Evolutionary conservation across 2,113 vertebrate genomes (phyloP).

Genomic region (Origma solitaria): DNA sequence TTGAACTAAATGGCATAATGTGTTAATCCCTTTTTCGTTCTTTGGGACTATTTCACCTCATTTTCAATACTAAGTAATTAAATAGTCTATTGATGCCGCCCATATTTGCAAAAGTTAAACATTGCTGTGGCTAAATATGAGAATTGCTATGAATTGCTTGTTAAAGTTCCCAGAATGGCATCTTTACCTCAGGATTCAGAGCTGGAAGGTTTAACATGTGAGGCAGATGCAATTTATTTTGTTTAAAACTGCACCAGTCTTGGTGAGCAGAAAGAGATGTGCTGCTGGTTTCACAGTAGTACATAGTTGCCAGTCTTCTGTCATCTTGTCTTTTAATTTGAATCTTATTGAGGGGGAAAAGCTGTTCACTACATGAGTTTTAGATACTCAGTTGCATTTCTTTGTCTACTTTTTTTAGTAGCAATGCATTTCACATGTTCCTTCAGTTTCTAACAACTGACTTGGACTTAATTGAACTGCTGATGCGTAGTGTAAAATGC

Average conservation of each 20-base stretch:
- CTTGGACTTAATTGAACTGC: not conserved
- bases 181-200: not conserved
- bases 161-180: not conserved
- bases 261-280: not conserved
- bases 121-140: not conserved
- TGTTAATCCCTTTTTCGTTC: not conserved
- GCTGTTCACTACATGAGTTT: not conserved
- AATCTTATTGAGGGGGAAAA: not conserved
- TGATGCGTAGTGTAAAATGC: not conserved
- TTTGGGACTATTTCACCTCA: not conserved
- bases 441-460: not conserved
- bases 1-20: not conserved
- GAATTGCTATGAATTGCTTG: not conserved
- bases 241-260: not conserved
- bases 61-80: not conserved
- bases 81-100: rapidly evolving
- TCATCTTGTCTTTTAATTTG: not conserved
- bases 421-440: not conserved
- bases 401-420: not conserved
- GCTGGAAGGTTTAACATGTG: not conserved
- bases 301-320: not conserved
- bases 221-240: not conserved
- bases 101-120: not conserved
- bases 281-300: not conserved
- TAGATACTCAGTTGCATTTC: not conserved